phyloP scores from a whole-genome alignment of 2,888 invertebrate species.

The Strigamia transsilvanica region DNA sequence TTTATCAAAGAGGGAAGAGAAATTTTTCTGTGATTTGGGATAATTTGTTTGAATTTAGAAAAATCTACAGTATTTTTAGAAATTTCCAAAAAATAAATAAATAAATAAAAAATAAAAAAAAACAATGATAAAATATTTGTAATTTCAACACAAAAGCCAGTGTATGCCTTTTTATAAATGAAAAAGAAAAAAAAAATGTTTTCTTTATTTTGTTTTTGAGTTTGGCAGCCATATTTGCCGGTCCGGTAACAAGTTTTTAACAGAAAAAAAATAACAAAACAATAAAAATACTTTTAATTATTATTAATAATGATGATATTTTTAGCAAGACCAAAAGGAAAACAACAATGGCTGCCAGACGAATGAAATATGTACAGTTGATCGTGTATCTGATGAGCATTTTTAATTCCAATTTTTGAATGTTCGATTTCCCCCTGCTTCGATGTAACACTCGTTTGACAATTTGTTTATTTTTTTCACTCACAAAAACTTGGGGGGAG shows the following conservation, averaged over 20 bases:
- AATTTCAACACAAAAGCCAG: conserved; percentile 37
- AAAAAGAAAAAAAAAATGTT: background rate
- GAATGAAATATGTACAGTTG: conserved; percentile 8
- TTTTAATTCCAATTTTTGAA: background rate
- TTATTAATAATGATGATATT: background rate
- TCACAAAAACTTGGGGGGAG: background rate
- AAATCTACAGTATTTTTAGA: conserved; percentile 24
- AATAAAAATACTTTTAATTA: too few species aligned
- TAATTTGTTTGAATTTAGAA: conserved; percentile 32
- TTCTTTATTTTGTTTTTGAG: background rate
- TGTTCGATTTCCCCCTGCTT: conserved; percentile 27
- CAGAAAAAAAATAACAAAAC: background rate
- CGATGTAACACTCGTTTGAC: conserved; percentile 16
- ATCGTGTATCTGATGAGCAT: conserved; percentile 7
- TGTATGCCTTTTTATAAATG: conserved; percentile 35
- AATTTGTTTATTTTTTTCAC: background rate
- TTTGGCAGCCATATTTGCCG: conserved; percentile 10
- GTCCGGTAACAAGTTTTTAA: background rate
- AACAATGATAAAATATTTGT: background rate
- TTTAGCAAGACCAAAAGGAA: background rate
- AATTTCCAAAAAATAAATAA: conserved; percentile 14
- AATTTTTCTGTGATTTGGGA: conserved; percentile 27
- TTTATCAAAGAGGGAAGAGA: background rate
- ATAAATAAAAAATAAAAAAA: too few species aligned
- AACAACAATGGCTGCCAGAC: conserved; percentile 15